Percentiles rank a stretch among this genome's conserved stretches.
phyloP scores from a whole-genome alignment of 2,888 invertebrate genomes.

The Meteorus cinctellus region DNA sequence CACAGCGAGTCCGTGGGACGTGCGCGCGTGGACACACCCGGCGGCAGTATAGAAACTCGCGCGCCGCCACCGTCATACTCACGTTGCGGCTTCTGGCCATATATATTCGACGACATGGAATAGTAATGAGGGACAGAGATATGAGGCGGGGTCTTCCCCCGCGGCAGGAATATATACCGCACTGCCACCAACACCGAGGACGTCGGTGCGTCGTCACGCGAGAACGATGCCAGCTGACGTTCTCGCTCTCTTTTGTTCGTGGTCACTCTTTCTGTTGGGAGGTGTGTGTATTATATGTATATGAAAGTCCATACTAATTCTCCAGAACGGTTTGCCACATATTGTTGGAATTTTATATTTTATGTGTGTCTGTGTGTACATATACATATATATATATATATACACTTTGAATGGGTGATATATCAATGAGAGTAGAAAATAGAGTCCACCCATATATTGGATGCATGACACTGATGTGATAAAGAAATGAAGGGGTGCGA shows the following conservation, averaged over 20 bases:
- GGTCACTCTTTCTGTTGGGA: constrained; percentile 24
- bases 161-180: constrained; percentile 5
- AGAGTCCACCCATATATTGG: not conserved
- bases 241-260: constrained; percentile 53
- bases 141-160: constrained; percentile 36
- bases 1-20: constrained; percentile 30
- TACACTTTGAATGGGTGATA: not conserved
- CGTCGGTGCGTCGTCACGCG: constrained; percentile 66
- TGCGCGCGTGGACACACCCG: constrained; percentile 37
- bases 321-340: constrained; percentile 4
- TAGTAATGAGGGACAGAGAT: constrained; percentile 62
- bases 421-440: not conserved
- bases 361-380: not conserved
- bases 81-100: constrained; percentile 23
- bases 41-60: constrained; percentile 26
- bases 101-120: constrained; percentile 53
- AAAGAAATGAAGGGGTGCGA: not conserved
- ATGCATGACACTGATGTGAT: constrained; percentile 1
- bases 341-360: not conserved
- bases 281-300: not conserved
- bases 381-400: not conserved
- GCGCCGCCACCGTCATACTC: constrained; percentile 14
- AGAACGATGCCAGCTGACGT: constrained; percentile 68
- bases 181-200: constrained; percentile 45
- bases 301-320: not conserved